Base-by-base conservation (phyloP, 1,140 invertebrate genomes). In the Drosophila obscura region DNA sequence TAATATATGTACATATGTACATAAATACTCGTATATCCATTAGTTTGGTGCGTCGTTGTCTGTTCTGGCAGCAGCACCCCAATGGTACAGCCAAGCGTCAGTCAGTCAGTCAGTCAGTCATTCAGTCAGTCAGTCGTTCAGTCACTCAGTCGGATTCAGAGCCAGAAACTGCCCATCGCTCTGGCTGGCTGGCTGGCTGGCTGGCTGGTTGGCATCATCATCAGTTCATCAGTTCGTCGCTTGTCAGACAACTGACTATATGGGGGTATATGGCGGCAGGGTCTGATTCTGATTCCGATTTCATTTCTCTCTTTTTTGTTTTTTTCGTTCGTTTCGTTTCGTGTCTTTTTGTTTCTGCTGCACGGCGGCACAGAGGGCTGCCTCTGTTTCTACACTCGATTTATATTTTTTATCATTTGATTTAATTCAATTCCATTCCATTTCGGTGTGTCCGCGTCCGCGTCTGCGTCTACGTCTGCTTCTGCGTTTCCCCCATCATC, bases 331-430 rank as follows among this genome's bases (percentile, higher is more conserved):
- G 19, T 55, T 44, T 49, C 48, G 9, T 48, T 45, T 26, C 45
- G 39, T 51, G 35, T 53, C 44, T 59, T 71, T 64, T 77, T 77
- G 49, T 67, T 76, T 72, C 45, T 52, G 44, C 59, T 35, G 1
- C 35, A 39, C 35, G 35, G 26, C 49, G 55, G 60, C 75, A 85
- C 82, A 87, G 82, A 85, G 82, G 82, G 78, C 78, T 81, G 83
- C 78, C 71, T 68, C 82, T 85, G 82, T 85, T 85, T 82, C 83
- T 85, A 87, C 82, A 78, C 82, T 87, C 82, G 82, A 85, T 87
- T 87, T 87, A 88, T 87, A 88, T 87, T 87, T 87, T 87, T 87
- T 87, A 88, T 87, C 83, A 88, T 87, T 87, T 87, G 83, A 88
- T 87, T 87, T 82, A 88, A 88, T 87, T 87, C 77, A 88, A 88